These are phyloP conservation scores for Lordiphosa fenestrarum DNA, from an alignment of 2,888 invertebrate genomes.

Conservation along the genomic window DNA sequence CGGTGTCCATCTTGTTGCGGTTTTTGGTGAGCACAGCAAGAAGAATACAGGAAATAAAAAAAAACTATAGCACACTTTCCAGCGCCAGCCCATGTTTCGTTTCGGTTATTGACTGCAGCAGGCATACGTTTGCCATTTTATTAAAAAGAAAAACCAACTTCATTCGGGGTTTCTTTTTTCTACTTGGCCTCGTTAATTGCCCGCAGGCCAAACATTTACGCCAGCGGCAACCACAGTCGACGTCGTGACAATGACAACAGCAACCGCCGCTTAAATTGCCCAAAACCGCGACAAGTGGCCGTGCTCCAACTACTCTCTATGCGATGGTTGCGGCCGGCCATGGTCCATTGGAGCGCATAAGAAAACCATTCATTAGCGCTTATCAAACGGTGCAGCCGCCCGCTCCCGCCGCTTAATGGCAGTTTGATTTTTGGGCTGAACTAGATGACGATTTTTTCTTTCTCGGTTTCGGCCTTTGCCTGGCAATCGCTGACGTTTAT, in stretches of 20 bases:
- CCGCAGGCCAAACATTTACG: slow-evolving; percentile 74
- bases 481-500: slow-evolving; percentile 69
- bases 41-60: slow-evolving; percentile 2
- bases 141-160: slow-evolving; percentile 51
- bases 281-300: slow-evolving; percentile 73
- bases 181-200: slow-evolving; percentile 62
- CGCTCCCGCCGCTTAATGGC: slow-evolving; percentile 44
- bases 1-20: slow-evolving; percentile 18
- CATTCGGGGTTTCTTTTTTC: slow-evolving; percentile 1
- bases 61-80: slow-evolving; percentile 26
- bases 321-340: slow-evolving; percentile 55
- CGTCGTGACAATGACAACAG: slow-evolving; percentile 58
- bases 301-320: slow-evolving; percentile 37
- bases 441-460: slow-evolving; percentile 37
- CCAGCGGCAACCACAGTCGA: slow-evolving; percentile 47
- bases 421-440: slow-evolving; percentile 69
- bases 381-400: slow-evolving; percentile 54
- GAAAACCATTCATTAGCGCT: slow-evolving; percentile 75
- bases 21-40: slow-evolving; percentile 12
- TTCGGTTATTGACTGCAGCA: slow-evolving; percentile 64
- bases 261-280: slow-evolving; percentile 73
- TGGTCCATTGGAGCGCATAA: slow-evolving; percentile 69
- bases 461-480: slow-evolving; percentile 5
- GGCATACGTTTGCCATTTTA: slow-evolving; percentile 73
- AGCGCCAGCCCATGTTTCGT: slow-evolving; percentile 21